Base-by-base conservation (phyloP, 2,113 vertebrate species). In the Crypturellus undulatus region DNA sequence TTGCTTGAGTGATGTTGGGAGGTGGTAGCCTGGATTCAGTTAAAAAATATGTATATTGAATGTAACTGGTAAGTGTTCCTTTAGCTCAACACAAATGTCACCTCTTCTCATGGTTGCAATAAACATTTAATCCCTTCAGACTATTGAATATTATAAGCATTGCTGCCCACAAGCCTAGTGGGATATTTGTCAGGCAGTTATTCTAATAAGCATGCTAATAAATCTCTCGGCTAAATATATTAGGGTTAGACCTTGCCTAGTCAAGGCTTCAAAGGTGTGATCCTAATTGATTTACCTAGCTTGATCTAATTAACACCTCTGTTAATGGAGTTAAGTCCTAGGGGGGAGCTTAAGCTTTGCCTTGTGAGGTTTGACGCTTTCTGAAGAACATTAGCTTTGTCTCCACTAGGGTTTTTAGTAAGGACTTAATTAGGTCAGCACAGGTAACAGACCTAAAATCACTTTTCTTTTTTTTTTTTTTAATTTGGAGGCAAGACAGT, bases 291-390 rank as follows among this genome's bases (percentile, higher is more conserved):
- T 92, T 88, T 95, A 62, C 79, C 64, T 77, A 34, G 51, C 85
- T 96, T 4, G 2, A 36, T 86, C 79, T 80, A 85, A 92, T 95
- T 94, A 90, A 82, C 76, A 49, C 24, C 43, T 47, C 28, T 64
- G 68, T 77, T 92, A 89, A 59, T 91, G 54, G 59, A 92, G n/a
- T 83, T 90, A 78, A 88, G 91, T 76, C 68, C 79, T 95, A 85
- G 40, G 54, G 81, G 79, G 13, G 93, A 83, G 49, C 51, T 87
- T 90, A 79, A 73, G 52, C 59, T 73, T 90, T 91, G 87, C 60
- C 54, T 87, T 87, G 15, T 49, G 49, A 79, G 9, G 51, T 80
- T 80, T 93, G 88, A 54, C 45, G 45, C 54, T 83, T 92, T 79
- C 43, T 84, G 85, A 85, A 88, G 63, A 89, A 49, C 19, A 85